Conservation (phyloP, 53 echinoderm and acorn worm genomes). For the Holothuria leucospilota region DNA sequence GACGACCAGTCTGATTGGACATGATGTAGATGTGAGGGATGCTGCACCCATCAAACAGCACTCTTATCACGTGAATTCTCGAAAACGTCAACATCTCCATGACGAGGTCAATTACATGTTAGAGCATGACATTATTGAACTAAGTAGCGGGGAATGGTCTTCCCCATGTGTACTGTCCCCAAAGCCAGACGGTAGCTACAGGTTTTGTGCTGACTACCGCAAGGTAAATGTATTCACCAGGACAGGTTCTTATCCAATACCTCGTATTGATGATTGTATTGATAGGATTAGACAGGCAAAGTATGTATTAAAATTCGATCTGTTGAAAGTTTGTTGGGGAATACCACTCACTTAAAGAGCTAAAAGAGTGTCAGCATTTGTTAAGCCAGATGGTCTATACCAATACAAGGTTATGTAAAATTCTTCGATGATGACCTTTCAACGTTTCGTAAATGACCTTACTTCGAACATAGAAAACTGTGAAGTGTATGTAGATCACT, state of each 20-base stretch:
- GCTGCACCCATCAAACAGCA: too few species aligned
- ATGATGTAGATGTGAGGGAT: too few species aligned
- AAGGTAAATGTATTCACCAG: too few species aligned
- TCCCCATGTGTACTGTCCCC: conserved; percentile 63
- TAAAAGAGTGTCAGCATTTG: conserved; percentile 63
- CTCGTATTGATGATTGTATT: too few species aligned
- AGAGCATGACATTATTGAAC: conserved; percentile 61
- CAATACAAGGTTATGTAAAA: conserved; percentile 59
- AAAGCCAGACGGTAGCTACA: too few species aligned
- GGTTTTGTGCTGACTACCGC: too few species aligned
- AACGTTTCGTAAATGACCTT: too few species aligned
- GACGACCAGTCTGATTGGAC: too few species aligned
- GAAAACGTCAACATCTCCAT: too few species aligned
- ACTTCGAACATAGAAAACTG: not conserved
- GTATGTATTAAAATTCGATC: conserved; percentile 52
- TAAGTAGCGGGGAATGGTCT: conserved; percentile 61
- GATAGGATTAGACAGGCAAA: conserved; percentile 31
- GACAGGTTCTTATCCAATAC: too few species aligned
- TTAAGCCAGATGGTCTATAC: conserved; percentile 43
- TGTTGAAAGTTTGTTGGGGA: conserved; percentile 63
- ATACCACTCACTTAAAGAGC: conserved; percentile 55
- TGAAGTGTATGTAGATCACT: not conserved
- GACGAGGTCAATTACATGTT: conserved; percentile 31
- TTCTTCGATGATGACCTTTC: too few species aligned
- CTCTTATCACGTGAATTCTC: too few species aligned